phyloP scores from a whole-genome alignment of 2,113 vertebrate genomes.

The Myotis lucifugus region DNA sequence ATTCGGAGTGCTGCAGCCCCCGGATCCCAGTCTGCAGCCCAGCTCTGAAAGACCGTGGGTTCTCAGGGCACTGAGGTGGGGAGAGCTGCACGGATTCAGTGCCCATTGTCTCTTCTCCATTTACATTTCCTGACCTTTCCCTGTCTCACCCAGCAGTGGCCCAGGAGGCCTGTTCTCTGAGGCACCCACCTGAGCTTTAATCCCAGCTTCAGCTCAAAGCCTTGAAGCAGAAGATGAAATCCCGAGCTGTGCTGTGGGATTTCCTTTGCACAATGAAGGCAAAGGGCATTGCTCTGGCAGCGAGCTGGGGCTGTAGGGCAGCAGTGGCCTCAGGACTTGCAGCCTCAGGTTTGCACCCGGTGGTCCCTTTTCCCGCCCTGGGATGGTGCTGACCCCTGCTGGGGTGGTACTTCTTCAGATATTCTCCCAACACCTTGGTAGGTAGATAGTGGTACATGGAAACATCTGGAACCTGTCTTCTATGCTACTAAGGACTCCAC shows the following conservation, averaged over 20 bases:
- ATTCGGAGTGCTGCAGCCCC: neutral
- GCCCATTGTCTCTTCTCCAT: neutral
- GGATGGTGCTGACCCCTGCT: too few relatives aligned
- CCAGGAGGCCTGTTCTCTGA: neutral
- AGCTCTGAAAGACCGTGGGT: neutral
- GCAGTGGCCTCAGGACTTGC: neutral
- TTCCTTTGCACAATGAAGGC: neutral
- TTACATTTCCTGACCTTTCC: constrained; percentile 53
- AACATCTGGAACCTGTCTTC: neutral
- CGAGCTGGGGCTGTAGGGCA: neutral
- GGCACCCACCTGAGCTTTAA: constrained; percentile 13
- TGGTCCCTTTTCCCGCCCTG: neutral
- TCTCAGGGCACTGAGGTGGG: neutral
- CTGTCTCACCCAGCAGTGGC: neutral
- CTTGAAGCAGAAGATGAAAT: neutral
- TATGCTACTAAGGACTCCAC: neutral
- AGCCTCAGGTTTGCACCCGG: neutral
- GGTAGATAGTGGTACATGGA: neutral
- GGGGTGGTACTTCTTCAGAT: neutral
- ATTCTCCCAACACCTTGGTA: neutral
- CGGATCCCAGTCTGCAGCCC: neutral
- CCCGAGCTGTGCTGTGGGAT: neutral
- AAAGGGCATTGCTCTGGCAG: neutral
- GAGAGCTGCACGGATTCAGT: neutral
- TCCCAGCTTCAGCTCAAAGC: neutral